These are phyloP conservation scores for Apis laboriosa DNA, from an alignment of 1,140 invertebrate species.

Conservation along the genomic window DNA sequence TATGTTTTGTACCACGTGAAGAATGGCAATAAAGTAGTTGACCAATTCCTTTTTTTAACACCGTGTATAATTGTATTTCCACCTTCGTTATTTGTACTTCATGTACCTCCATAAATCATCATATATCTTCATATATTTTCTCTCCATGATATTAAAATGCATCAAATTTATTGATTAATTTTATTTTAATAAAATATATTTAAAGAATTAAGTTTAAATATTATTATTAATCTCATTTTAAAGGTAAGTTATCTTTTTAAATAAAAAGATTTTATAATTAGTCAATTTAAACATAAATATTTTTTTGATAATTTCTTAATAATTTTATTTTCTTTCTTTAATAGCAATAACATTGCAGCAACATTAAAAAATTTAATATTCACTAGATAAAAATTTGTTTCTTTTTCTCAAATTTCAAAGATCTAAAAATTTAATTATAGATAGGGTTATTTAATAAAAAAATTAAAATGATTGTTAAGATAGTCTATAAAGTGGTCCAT, in stretches of 20 bases:
- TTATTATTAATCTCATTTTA: too few species aligned
- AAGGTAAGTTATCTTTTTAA: too few species aligned
- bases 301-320: too few species aligned
- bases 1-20: conserved; percentile 56
- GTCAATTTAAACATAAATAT: too few species aligned
- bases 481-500: conserved; percentile 24
- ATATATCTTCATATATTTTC: neutral
- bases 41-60: conserved; percentile 53
- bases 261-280: too few species aligned
- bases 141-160: neutral
- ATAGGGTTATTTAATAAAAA: neutral
- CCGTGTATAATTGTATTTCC: neutral
- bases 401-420: neutral
- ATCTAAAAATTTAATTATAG: neutral
- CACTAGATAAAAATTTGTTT: too few species aligned
- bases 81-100: too few species aligned
- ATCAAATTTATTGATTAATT: neutral
- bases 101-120: too few species aligned
- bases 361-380: too few species aligned
- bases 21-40: conserved; percentile 57
- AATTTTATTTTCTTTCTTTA: too few species aligned
- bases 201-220: too few species aligned
- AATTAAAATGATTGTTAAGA: neutral
- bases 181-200: neutral
- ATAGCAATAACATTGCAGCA: too few species aligned